Evolutionary conservation across 1,140 invertebrate species (phyloP), one percentile per base, ranked within the genome.

Genomic region (Panagrolaimus sp.): DNA sequence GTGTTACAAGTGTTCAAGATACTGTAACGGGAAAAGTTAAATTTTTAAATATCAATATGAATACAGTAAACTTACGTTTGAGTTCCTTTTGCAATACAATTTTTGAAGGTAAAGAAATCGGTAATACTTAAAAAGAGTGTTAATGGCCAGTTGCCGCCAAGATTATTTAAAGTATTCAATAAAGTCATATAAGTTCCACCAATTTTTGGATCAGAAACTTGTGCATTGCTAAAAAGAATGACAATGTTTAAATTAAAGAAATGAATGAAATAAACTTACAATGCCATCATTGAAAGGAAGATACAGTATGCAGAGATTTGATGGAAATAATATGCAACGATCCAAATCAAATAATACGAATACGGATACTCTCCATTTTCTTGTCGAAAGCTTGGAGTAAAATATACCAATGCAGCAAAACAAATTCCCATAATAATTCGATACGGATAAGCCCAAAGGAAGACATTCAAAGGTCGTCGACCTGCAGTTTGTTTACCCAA

Each of bases 111-210:
- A 52, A 82, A 82, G 64, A 73, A 78, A 52, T 98, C 94, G 8
- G 98, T 93, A 63, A 94, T 87, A 89, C 91, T 95, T 6, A 99
- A 86, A 0, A 93, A 89, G 9, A 96, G 84, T 0, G 95, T 97
- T 63, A 89, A 88, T 1, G 95, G 93, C 95, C 95, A 98, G 82
- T 96, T 97, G 10, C 92, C 93, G 32, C 96, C 96, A 38, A 99
- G 86, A 87, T 99, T 99, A 43, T 89, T 89, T 9, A 98, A 85
- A 0, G 96, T 99, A 82, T 99, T 99, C 1, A 99, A 87, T 52
- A 99, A 87, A 1, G 96, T 99, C 96, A 99, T 99, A 83, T 99
- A 98, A 0, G 96, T 98, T 26, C 96, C 96, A 21, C 96, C 96
- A 8, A 98, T 92, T 1, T 88, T 85, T 0, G 93, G 92, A 84